These are phyloP conservation scores for Aurelia sp. DNA, from an alignment of 30 jellyfish, hydroid and myxozoan genomes.

Conservation along the genomic window DNA sequence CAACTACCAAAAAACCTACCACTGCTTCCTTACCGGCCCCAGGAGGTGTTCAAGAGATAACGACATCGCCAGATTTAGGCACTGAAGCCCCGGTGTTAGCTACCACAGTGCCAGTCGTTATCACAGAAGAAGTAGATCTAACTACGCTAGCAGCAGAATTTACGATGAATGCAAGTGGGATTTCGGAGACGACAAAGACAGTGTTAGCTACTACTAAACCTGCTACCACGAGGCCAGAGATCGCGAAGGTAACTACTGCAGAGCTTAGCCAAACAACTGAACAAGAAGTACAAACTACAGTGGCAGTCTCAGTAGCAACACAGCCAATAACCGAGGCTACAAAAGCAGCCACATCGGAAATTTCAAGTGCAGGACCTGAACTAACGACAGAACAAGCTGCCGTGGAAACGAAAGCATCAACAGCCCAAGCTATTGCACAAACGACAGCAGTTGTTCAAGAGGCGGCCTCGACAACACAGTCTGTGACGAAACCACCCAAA, in stretches of 20 bases:
- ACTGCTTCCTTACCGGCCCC: too few species aligned
- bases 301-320: not conserved
- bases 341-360: not conserved
- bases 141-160: constrained; percentile 13
- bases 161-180: not conserved
- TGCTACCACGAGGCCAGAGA: not conserved
- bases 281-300: too few species aligned
- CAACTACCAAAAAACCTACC: too few species aligned
- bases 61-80: too few species aligned
- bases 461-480: not conserved
- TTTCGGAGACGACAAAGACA: not conserved
- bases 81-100: not conserved
- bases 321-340: constrained; percentile 1
- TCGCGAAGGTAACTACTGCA: too few species aligned
- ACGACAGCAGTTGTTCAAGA: not conserved
- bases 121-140: constrained; percentile 12
- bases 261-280: too few species aligned
- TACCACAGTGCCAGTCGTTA: too few species aligned
- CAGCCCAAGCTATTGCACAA: not conserved
- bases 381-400: not conserved
- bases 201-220: not conserved
- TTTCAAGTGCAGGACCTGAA: not conserved
- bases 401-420: not conserved
- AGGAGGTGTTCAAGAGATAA: too few species aligned
- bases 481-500: not conserved